Conservation (phyloP, 2,888 invertebrate genomes). For the Thymelicus lineola region DNA sequence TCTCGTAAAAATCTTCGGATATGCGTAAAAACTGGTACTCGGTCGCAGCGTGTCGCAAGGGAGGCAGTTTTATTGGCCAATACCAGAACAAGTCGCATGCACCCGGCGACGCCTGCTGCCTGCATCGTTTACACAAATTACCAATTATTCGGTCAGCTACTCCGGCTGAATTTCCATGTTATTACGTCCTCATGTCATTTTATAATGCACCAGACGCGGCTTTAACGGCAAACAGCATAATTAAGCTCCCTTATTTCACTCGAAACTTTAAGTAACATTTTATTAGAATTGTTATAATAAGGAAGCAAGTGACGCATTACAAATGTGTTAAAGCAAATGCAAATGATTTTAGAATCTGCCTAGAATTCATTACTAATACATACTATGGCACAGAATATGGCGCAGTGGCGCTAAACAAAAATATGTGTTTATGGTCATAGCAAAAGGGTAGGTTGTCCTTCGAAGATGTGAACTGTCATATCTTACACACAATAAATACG, state of each 20-base stretch:
- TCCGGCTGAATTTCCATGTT: slow-evolving; percentile 22
- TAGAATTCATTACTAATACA: too few relatives aligned
- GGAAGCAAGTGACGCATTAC: too few relatives aligned
- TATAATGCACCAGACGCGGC: slow-evolving; percentile 16
- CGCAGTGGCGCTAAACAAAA: too few relatives aligned
- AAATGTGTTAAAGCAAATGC: too few relatives aligned
- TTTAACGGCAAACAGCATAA: slow-evolving; percentile 2
- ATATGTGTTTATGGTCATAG: too few relatives aligned
- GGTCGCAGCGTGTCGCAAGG: slow-evolving; percentile 62
- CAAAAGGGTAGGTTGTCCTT: too few relatives aligned
- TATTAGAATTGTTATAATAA: too few relatives aligned
- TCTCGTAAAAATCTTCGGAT: slow-evolving; percentile 58
- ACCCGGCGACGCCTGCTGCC: slow-evolving; percentile 15
- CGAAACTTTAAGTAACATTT: background rate
- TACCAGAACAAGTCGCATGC: slow-evolving; percentile 61
- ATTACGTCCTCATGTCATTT: slow-evolving; percentile 24
- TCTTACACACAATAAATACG: too few relatives aligned
- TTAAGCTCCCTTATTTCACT: slow-evolving; percentile 16
- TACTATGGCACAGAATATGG: too few relatives aligned
- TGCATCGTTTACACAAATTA: slow-evolving; percentile 34
- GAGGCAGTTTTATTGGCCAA: slow-evolving; percentile 69
- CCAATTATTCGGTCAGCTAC: slow-evolving; percentile 35
- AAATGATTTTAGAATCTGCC: too few relatives aligned
- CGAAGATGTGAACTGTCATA: too few relatives aligned
- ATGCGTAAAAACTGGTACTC: slow-evolving; percentile 59